Percentiles rank a stretch among this genome's conserved stretches.
Evolutionary conservation across 2,888 invertebrate genomes (phyloP).

Genomic region (Fragum whitleyi): DNA sequence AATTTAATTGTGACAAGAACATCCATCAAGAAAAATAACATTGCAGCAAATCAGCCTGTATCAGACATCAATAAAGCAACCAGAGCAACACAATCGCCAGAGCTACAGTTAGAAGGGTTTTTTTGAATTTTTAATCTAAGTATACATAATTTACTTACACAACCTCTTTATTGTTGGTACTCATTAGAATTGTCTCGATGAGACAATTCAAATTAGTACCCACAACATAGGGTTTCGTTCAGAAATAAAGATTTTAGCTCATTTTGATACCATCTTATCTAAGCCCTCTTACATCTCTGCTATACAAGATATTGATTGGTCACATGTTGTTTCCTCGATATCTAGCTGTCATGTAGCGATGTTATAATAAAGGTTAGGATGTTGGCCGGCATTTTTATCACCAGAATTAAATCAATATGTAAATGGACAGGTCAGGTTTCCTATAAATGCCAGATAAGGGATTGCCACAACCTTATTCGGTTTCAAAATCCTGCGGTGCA

Average conservation of each 20-base stretch:
- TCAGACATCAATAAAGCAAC: background rate
- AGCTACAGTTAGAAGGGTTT: no score
- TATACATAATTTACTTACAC: no score
- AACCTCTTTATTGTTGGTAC: no score
- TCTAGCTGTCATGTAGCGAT: slow-evolving; percentile 5
- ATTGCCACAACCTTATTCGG: background rate
- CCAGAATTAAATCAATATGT: slow-evolving; percentile 8
- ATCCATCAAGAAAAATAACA: slow-evolving; percentile 1
- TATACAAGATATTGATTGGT: slow-evolving; percentile 11
- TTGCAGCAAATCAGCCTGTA: slow-evolving; percentile 1
- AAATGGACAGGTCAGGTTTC: slow-evolving; percentile 12
- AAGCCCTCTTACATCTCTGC: no score
- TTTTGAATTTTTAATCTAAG: no score
- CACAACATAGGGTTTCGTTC: no score
- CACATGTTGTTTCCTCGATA: slow-evolving; percentile 14
- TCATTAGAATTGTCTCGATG: no score
- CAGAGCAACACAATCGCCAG: no score
- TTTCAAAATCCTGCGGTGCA: no score
- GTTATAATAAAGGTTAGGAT: background rate
- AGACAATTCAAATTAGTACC: no score
- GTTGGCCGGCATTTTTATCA: background rate
- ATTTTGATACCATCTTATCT: no score
- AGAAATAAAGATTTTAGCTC: no score
- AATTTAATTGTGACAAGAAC: background rate
- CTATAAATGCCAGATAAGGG: background rate